Conservation (phyloP, 2,888 invertebrate species). For the Lepeophtheirus nordmannii region DNA sequence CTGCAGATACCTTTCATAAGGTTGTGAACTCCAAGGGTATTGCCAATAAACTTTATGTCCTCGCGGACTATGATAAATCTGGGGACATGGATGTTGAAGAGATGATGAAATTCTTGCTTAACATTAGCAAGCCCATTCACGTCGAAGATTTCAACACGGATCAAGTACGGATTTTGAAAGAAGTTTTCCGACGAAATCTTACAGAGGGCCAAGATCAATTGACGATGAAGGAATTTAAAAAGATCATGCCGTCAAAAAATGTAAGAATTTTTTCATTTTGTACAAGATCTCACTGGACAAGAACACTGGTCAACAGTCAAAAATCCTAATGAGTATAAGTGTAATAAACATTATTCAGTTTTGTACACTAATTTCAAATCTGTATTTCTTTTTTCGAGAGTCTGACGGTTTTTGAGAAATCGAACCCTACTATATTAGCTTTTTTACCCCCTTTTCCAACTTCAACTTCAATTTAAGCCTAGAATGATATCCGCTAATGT, state of each 20-base stretch:
- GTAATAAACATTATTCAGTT: no score
- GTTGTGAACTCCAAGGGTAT: constrained; percentile 7
- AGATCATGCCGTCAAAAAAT: constrained; percentile 13
- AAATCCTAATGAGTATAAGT: no score
- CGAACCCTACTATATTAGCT: no score
- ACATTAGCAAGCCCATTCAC: constrained; percentile 18
- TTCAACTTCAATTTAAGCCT: no score
- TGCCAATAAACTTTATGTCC: not conserved
- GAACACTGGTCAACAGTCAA: no score
- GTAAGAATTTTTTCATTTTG: constrained; percentile 6
- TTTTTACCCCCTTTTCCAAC: no score
- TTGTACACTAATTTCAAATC: no score
- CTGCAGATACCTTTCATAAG: constrained; percentile 9
- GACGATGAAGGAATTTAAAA: constrained; percentile 9
- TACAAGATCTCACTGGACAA: no score
- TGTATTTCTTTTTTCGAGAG: no score
- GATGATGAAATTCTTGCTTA: constrained; percentile 20
- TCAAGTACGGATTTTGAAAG: not conserved
- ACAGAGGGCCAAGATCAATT: not conserved
- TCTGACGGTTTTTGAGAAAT: no score
- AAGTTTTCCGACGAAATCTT: not conserved
- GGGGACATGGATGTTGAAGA: constrained; percentile 21
- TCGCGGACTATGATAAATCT: constrained; percentile 12
- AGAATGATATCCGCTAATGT: no score
- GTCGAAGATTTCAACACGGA: constrained; percentile 4